Percentiles rank a stretch among this genome's conserved stretches.
Conservation (phyloP, 1,140 invertebrate species). For the Scaptomyza hsui region DNA sequence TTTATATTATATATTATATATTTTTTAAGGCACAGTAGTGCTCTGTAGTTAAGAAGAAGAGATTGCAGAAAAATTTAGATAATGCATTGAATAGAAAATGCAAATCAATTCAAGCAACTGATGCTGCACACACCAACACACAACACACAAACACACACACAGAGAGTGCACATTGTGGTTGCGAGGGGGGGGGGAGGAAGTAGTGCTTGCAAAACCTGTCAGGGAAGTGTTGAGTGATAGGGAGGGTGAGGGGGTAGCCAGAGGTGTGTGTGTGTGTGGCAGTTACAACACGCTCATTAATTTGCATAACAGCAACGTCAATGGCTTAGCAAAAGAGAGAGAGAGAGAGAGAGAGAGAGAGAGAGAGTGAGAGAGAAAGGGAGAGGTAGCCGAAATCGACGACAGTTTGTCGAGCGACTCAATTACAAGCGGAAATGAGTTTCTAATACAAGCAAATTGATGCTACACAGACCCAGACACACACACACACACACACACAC, state of each 20-base stretch:
- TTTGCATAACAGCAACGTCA: constrained; percentile 40
- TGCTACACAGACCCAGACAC: constrained; percentile 13
- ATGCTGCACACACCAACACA: background rate
- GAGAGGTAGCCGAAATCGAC: constrained; percentile 15
- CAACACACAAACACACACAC: background rate
- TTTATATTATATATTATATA: too few relatives aligned
- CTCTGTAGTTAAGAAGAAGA: too few relatives aligned
- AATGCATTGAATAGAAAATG: constrained; percentile 15
- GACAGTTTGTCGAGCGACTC: constrained; percentile 55
- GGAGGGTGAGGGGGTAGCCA: background rate
- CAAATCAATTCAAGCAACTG: constrained; percentile 36
- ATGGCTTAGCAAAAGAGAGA: background rate
- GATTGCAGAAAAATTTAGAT: background rate
- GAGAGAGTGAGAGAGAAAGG: background rate
- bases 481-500: constrained; percentile 7
- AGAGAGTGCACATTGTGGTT: constrained; percentile 15
- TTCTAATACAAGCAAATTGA: constrained; percentile 76
- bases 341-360: background rate
- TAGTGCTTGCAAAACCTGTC: background rate
- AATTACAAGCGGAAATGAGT: constrained; percentile 79
- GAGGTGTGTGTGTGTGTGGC: background rate
- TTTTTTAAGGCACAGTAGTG: too few relatives aligned
- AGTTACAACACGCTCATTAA: constrained; percentile 43
- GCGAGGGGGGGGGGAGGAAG: background rate
- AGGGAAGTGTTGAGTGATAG: background rate